Evolutionary conservation across 2,113 vertebrate species (phyloP).

Genomic region (Fulica atra): DNA sequence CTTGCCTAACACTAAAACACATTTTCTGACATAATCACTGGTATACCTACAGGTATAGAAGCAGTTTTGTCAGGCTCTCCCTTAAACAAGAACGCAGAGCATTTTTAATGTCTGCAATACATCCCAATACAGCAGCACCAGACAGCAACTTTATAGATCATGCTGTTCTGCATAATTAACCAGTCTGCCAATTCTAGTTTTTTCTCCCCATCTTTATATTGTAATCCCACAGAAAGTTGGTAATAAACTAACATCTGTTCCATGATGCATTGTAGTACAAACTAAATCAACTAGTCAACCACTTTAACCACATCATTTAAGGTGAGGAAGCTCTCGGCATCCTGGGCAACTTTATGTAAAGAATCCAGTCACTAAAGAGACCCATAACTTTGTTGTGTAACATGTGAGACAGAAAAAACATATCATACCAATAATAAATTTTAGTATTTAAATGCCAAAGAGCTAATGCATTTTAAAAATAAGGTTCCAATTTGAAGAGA

Average conservation of each 20-base stretch:
- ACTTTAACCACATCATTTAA: not conserved
- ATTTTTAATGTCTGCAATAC: not conserved
- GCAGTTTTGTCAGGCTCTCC: not conserved
- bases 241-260: constrained; percentile 35
- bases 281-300: not conserved
- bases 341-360: not conserved
- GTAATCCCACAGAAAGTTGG: not conserved
- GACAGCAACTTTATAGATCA: not conserved
- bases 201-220: not conserved
- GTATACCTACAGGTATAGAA: not conserved
- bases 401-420: not conserved
- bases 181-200: not conserved
- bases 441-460: not conserved
- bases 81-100: not conserved
- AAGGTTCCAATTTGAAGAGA: not conserved
- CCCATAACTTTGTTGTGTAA: rapidly evolving
- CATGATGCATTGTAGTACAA: not conserved
- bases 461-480: not conserved
- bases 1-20: not conserved
- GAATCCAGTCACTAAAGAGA: not conserved
- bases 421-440: not conserved
- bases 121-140: not conserved
- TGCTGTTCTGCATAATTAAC: constrained; percentile 9
- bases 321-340: not conserved
- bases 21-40: not conserved